These are phyloP conservation scores for Stegana nigrithorax DNA, from an alignment of 2,888 invertebrate genomes.

Conservation along the genomic window DNA sequence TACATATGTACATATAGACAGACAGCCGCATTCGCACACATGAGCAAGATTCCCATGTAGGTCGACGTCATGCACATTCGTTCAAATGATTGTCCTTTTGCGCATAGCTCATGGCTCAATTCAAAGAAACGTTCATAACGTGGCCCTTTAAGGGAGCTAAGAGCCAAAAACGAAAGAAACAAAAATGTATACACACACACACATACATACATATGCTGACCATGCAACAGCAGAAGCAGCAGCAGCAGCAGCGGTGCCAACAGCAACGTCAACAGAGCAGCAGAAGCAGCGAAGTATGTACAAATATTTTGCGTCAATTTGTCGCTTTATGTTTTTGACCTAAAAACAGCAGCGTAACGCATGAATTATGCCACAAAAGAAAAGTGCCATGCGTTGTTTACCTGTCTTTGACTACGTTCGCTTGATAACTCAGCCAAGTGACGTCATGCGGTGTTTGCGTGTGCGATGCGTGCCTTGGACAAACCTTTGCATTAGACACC, in stretches of 20 bases:
- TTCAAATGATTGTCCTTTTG: slow-evolving; percentile 44
- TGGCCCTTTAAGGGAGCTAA: slow-evolving; percentile 42
- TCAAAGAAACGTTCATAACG: slow-evolving; percentile 54
- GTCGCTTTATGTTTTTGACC: slow-evolving; percentile 49
- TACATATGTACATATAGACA: neutral
- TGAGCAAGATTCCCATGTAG: slow-evolving; percentile 14
- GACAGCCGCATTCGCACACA: neutral
- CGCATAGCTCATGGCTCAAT: slow-evolving; percentile 51
- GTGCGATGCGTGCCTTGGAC: slow-evolving; percentile 15
- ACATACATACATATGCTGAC: slow-evolving; percentile 38
- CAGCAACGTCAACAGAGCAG: no score
- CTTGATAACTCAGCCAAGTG: slow-evolving; percentile 41
- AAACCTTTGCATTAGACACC: neutral
- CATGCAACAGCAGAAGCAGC: slow-evolving; percentile 29
- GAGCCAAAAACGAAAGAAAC: no score
- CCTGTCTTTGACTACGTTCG: slow-evolving; percentile 27
- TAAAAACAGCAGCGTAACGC: slow-evolving; percentile 27
- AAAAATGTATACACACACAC: neutral
- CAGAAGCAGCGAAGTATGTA: no score
- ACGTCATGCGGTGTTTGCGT: slow-evolving; percentile 54
- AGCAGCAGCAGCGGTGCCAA: no score
- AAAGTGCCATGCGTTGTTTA: slow-evolving; percentile 13
- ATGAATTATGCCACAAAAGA: neutral
- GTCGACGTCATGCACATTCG: neutral
- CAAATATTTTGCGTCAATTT: slow-evolving; percentile 59